Percentiles rank a stretch among this genome's conserved stretches.
These are phyloP conservation scores for Burhinus oedicnemus DNA, from an alignment of 2,113 vertebrate species.

Conservation along the genomic window DNA sequence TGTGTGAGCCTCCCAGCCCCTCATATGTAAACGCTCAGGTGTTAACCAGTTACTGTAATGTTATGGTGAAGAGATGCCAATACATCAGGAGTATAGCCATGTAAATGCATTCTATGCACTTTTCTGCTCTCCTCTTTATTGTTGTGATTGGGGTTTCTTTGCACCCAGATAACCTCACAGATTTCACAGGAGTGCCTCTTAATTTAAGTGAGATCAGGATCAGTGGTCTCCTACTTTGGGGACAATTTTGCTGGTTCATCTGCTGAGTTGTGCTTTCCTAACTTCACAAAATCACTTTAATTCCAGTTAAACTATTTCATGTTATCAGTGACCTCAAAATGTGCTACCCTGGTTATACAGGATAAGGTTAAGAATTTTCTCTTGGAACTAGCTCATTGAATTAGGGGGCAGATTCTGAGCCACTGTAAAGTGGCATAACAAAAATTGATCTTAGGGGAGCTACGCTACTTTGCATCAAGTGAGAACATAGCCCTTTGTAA, in stretches of 20 bases:
- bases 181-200: not conserved
- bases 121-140: not conserved
- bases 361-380: slow-evolving; percentile 29
- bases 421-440: not conserved
- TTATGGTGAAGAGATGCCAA: not conserved
- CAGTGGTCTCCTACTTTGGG: not conserved
- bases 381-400: not conserved
- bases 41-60: not conserved
- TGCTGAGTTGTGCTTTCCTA: slow-evolving; percentile 19
- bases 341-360: not conserved
- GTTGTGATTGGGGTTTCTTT: not conserved
- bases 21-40: not conserved
- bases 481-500: not conserved
- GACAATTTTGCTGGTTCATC: slow-evolving; percentile 10
- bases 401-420: not conserved
- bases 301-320: slow-evolving; percentile 41
- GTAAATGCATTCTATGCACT: not conserved
- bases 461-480: not conserved
- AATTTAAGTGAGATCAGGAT: slow-evolving; percentile 18
- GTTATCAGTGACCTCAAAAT: slow-evolving; percentile 44
- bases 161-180: not conserved
- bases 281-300: slow-evolving; percentile 38
- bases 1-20: not conserved
- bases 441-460: not conserved
- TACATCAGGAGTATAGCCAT: not conserved